Evolutionary conservation across 2,888 invertebrate species (phyloP).

Genomic region (Sminthurides aquaticus): DNA sequence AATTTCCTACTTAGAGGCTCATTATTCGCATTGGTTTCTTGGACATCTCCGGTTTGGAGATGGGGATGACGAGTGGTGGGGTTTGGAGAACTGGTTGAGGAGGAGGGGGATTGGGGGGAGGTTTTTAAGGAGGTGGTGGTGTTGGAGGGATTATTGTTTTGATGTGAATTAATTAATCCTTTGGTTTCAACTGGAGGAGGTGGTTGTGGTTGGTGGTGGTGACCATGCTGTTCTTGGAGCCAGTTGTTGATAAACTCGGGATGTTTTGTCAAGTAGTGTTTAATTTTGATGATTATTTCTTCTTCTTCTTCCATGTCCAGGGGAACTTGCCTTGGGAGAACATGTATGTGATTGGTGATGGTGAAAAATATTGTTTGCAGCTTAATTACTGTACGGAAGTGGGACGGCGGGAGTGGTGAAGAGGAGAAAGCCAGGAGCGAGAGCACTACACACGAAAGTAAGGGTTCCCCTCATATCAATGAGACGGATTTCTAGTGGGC

Average conservation of each 20-base stretch:
- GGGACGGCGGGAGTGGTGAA: neutral
- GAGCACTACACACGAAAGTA: neutral
- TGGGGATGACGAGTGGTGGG: neutral
- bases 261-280: constrained; percentile 53
- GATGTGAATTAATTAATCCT: constrained; percentile 1
- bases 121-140: neutral
- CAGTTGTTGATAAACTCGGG: constrained; percentile 63
- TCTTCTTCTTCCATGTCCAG: constrained; percentile 23
- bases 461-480: neutral
- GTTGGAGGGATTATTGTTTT: neutral
- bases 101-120: neutral
- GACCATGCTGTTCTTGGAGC: constrained; percentile 48
- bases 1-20: constrained; percentile 15
- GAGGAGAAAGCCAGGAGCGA: constrained; percentile 9
- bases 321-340: constrained; percentile 1
- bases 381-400: neutral
- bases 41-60: neutral
- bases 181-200: neutral
- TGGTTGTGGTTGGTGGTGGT: neutral
- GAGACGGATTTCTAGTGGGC: neutral
- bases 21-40: constrained; percentile 17
- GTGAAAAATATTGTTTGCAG: neutral
- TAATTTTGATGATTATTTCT: constrained; percentile 32
- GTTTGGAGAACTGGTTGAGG: neutral
- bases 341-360: neutral